These are phyloP conservation scores for Drosophila suboccidentalis DNA, from an alignment of 2,888 invertebrate genomes.

Conservation along the genomic window DNA sequence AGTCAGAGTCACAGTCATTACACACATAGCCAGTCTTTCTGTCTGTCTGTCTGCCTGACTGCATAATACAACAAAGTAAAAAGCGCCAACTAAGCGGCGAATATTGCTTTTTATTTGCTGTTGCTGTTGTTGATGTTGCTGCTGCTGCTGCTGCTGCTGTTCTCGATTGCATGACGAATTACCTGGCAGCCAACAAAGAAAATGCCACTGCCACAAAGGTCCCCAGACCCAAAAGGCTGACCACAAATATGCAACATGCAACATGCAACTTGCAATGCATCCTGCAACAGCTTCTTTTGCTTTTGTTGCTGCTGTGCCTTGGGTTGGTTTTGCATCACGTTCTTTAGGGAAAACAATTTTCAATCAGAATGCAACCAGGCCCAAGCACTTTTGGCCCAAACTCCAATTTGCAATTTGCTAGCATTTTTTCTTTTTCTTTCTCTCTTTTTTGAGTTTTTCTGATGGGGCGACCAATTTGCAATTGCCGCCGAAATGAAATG, in stretches of 20 bases:
- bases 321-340: constrained; percentile 53
- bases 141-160: constrained; percentile 34
- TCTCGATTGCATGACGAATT: constrained; percentile 75
- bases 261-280: constrained; percentile 9
- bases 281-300: constrained; percentile 18
- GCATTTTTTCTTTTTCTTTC: neutral
- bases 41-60: constrained; percentile 19
- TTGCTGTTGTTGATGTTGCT: constrained; percentile 4
- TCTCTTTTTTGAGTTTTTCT: neutral
- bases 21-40: constrained; percentile 23
- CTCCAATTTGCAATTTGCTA: constrained; percentile 58
- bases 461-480: constrained; percentile 64
- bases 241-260: constrained; percentile 72
- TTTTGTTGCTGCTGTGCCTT: constrained; percentile 12
- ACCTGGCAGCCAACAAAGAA: constrained; percentile 43
- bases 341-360: constrained; percentile 78
- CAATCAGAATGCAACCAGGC: constrained; percentile 65
- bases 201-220: constrained; percentile 53
- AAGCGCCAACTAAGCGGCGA: constrained; percentile 78
- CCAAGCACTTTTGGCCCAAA: constrained; percentile 8
- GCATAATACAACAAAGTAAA: constrained; percentile 68
- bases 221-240: constrained; percentile 46
- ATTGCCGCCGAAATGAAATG: constrained; percentile 69
- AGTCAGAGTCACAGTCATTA: constrained; percentile 8
- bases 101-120: constrained; percentile 66